Conservation (phyloP, 1,140 invertebrate genomes). For the Heterodera schachtii region DNA sequence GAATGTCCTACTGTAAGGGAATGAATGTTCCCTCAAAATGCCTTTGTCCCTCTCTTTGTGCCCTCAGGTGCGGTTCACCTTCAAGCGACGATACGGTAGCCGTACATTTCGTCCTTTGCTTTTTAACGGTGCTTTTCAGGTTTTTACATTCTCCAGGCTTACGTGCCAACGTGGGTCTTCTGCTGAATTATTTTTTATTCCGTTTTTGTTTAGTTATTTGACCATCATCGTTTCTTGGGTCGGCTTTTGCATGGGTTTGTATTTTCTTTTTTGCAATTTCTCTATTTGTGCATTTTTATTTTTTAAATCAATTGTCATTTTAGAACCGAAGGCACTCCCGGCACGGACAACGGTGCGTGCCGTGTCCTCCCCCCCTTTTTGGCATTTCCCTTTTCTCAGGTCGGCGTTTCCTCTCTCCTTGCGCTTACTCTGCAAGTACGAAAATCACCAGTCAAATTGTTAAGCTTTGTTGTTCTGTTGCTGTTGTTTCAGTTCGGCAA, state of each 20-base stretch:
- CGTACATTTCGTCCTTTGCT: background rate
- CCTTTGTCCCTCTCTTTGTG: too few species aligned
- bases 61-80: slow-evolving; percentile 56
- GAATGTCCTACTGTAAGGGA: too few species aligned
- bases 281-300: too few species aligned
- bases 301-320: background rate
- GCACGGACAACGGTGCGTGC: slow-evolving; percentile 59
- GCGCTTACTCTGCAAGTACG: slow-evolving; percentile 59
- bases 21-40: too few species aligned
- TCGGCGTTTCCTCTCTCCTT: slow-evolving; percentile 57
- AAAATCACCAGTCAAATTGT: background rate
- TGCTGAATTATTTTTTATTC: background rate
- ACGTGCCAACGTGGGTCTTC: slow-evolving; percentile 61
- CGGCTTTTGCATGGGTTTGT: slow-evolving; percentile 59
- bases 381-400: slow-evolving; percentile 4
- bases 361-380: too few species aligned
- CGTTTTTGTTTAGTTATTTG: slow-evolving; percentile 15
- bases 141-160: slow-evolving; percentile 64
- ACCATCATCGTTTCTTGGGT: slow-evolving; percentile 61
- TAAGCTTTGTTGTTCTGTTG: background rate
- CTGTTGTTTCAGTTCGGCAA: slow-evolving; percentile 61
- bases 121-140: background rate
- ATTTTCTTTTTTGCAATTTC: too few species aligned
- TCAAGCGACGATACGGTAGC: slow-evolving; percentile 60
- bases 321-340: slow-evolving; percentile 61